Base-by-base conservation (phyloP, 1,140 invertebrate genomes). In the Reticulitermes speratus region DNA sequence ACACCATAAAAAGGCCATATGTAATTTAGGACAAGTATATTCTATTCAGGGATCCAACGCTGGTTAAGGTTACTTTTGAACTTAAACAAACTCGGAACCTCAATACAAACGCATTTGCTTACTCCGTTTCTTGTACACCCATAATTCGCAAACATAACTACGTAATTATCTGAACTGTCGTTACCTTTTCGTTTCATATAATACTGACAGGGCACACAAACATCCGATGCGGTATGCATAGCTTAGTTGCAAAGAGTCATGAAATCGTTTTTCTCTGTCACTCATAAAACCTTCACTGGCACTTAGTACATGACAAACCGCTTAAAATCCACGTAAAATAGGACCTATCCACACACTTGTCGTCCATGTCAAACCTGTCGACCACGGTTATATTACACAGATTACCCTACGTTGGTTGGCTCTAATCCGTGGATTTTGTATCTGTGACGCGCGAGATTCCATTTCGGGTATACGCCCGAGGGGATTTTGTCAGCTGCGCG, bases 201-300 rank as follows among this genome's bases (percentile, higher is more conserved):
- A 25, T 30, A 8, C 25, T 75, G 25, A n/a, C 65, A 75, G 65
- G 65, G 65, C 65, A 75, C 65, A 75, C 2, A 30, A 75, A 75
- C 65, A 75, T 75, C 14, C 65, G n/a, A 75, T 75, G 65, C 65
- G 65, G 65, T 75, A 75, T 75, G 65, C 65, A 75, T 75, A 75
- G 65, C 65, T 65, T 75, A 75, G 25, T 30, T 75, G n/a, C 65
- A 30, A 75, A n/a, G 25, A n/a, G n/a, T n/a, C 65, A 75, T 75
- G 6, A 75, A 75, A 75, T 30, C 8, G 65, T 75, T 75, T 30
- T 75, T 75, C 65, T 30, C n/a, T 7, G 65, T 30, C n/a, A 75
- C n/a, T 75, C 65, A 75, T 8, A 75, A 75, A 75, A 30, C 30
- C n/a, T 5, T 75, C 65, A 75, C 65, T 30, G n/a, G n/a, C 14